Evolutionary conservation across 2,797 vertebrate species (phyloP), one percentile per base, ranked within the genome.

Genomic region (Columba guinea): DNA sequence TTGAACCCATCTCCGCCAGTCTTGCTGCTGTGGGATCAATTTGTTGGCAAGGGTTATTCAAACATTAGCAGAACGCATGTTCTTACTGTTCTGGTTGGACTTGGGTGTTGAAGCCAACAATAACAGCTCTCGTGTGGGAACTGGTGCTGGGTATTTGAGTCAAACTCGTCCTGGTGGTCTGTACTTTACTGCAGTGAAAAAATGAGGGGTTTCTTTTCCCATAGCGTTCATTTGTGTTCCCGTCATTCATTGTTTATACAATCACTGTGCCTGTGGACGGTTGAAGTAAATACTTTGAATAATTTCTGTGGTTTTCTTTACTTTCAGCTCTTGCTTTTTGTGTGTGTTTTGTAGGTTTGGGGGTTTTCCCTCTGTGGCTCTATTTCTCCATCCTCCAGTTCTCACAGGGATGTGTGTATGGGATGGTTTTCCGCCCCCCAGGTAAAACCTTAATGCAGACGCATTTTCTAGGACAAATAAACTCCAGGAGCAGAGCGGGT

Each of bases 81-180:
- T 96, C 96, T 87, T 92, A 41, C 92, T 96, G 89, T 77, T 94
- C 90, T 96, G 94, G 95, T 94, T 96, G 92, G 95, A 94, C 89
- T 95, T 96, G 95, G 93, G 84, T 77, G 81, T 91, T 87, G 92
- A 94, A 95, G 97, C 98, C 97, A 98, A 98, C 94, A 97, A 97
- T 97, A 98, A 98, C 95, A 98, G 70, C 88, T 92, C 96, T 95
- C 13, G 28, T 97, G 96, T 98, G 97, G 98, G 97, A 98, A 97
- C 95, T 96, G 75, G 14, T 59, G 37, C 95, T 95, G 82, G 78
- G 51, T 97, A 93, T 94, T 95, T 81, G 97, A 97, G 80, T 96
- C 95, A 93, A 84, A 77, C 92, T 93, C 89, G 74, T 96, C 90
- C 95, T 96, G 97, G 94, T 98, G 97, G 96, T 97, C 97, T 97